phyloP scores from a whole-genome alignment of 1,140 invertebrate species.

The Macrobrachium rosenbergii region DNA sequence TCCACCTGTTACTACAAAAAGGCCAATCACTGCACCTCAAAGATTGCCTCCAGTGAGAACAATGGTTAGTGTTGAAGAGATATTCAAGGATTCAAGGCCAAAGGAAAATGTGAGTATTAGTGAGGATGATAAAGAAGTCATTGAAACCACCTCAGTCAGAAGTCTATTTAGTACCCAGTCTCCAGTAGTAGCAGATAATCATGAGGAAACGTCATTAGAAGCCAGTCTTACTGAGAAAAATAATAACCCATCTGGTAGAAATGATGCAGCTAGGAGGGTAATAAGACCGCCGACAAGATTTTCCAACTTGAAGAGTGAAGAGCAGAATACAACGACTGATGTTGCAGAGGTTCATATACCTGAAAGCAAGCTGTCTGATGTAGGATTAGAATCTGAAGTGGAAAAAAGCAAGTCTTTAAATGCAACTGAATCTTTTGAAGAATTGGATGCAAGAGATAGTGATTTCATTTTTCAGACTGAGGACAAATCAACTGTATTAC shows the following conservation, averaged over 20 bases:
- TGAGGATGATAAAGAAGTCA: background rate
- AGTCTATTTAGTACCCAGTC: too few relatives aligned
- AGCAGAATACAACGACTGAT: background rate
- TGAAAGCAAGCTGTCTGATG: too few relatives aligned
- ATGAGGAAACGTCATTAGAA: background rate
- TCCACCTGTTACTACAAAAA: background rate
- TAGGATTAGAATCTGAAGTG: too few relatives aligned
- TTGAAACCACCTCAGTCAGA: background rate
- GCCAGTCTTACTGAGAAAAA: background rate
- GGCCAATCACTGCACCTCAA: background rate
- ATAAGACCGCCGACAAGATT: background rate
- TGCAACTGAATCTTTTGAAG: too few relatives aligned
- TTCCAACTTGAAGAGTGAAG: background rate
- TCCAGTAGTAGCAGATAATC: too few relatives aligned
- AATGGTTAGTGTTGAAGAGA: conserved; percentile 47
- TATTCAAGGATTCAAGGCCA: background rate
- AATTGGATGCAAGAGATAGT: too few relatives aligned
- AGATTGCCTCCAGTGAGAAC: conserved; percentile 25
- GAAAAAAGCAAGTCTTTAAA: too few relatives aligned
- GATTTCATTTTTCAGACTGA: too few relatives aligned
- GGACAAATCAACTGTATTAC: too few relatives aligned
- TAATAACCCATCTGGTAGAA: background rate
- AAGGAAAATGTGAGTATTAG: background rate
- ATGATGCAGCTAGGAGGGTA: background rate
- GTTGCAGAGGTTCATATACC: too few relatives aligned